Percentiles rank a stretch among this genome's conserved stretches.
Conservation (phyloP, 2,888 invertebrate species). For the Eupithecia insigniata region DNA sequence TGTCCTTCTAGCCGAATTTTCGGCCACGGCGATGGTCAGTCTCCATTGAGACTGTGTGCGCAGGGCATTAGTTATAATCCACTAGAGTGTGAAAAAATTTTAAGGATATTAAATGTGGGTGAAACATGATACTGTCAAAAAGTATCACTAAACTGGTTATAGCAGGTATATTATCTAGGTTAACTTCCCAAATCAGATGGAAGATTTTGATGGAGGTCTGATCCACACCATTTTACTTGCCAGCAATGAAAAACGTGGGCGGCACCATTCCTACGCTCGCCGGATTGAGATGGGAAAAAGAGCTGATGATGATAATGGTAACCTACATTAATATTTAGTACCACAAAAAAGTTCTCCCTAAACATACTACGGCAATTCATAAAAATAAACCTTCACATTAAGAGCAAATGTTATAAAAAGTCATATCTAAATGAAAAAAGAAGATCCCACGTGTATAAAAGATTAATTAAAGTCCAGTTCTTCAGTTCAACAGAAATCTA, state of each 20-base stretch:
- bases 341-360: not conserved
- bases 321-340: not conserved
- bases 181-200: no score
- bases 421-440: not conserved
- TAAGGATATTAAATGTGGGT: no score
- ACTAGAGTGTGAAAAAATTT: no score
- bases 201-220: no score
- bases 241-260: no score
- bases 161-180: no score
- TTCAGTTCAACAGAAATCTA: not conserved
- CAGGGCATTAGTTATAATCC: no score
- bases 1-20: not conserved
- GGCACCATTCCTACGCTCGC: not conserved
- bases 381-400: not conserved
- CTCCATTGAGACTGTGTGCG: no score
- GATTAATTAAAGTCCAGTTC: not conserved
- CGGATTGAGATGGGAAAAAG: not conserved
- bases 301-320: not conserved
- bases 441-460: not conserved
- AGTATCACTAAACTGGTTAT: no score
- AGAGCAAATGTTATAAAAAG: not conserved
- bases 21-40: not conserved
- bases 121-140: no score
- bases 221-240: no score
- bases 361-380: not conserved